Evolutionary conservation across 1,140 invertebrate genomes (phyloP), one percentile per base, ranked within the genome.

Genomic region (Homalodisca vitripennis): DNA sequence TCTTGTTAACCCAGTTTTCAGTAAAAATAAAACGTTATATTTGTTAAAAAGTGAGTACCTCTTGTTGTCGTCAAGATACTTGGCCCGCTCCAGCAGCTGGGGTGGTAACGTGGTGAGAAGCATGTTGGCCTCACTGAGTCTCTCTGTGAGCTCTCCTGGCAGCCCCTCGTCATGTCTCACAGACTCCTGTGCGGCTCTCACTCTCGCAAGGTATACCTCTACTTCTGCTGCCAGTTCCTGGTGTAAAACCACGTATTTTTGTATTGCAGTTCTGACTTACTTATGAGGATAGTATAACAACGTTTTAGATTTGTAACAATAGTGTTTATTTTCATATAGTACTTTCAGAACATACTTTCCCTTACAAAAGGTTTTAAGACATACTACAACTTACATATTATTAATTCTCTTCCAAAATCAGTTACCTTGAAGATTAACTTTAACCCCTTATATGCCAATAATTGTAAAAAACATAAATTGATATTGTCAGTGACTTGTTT

Each of bases 61-160:
- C 74, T 90, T 89, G 75, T 95, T 95, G 67, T 86, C 88, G 67
- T 89, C 85, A 29, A 96, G 78, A 79, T 96, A 92, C 77, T 89
- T 88, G 53, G 86, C 85, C 67, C 92, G 83, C 62, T 94, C 92
- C 60, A 89, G 85, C 70, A 96, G 81, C 77, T 94, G 92, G 27
- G 86, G 83, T 0, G 92, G 93, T 53, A 95, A 72, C 0, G 90
- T 92, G 12, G 87, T 85, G 26, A 93, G 79, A 3, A 95, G 79
- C 1, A 91, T 89, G 70, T 87, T 86, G 0, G 89, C 90, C 78
- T 94, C 92, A 67, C 92, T 93, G 0, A 95, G 77, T 84, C 92
- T 89, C 79, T 95, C 93, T 57, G 89, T 80, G 24, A 96, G 75
- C 0, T 89, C 88, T 26, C 90, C 86, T 0, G 92, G 92, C 77